These are phyloP conservation scores for Crepidodera aurea DNA, from an alignment of 2,888 invertebrate genomes.

Conservation along the genomic window DNA sequence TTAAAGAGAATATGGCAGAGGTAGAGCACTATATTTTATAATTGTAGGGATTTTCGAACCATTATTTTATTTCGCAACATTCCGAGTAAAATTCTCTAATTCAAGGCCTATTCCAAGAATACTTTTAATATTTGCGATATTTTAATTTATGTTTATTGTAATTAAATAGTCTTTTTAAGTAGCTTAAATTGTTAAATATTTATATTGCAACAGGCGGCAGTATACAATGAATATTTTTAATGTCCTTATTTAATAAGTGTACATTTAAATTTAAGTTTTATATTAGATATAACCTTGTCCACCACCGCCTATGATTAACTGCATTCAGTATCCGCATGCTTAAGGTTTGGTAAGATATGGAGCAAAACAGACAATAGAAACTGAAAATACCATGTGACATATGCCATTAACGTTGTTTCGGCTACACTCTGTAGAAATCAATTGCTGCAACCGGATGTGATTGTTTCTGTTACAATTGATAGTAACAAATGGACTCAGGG, in stretches of 20 bases:
- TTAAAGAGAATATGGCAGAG: too few relatives aligned
- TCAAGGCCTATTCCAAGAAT: too few relatives aligned
- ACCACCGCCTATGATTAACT: conserved; percentile 6
- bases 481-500: conserved; percentile 22
- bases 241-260: background rate
- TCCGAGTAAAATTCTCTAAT: too few relatives aligned
- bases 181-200: too few relatives aligned
- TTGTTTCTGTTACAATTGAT: conserved; percentile 29
- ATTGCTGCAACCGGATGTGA: conserved; percentile 25
- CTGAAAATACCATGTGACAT: conserved; percentile 5
- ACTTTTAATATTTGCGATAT: too few relatives aligned
- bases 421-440: conserved; percentile 22
- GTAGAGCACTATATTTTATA: too few relatives aligned
- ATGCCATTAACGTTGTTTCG: conserved; percentile 16
- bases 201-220: too few relatives aligned
- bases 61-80: too few relatives aligned
- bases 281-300: conserved; percentile 14
- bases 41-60: too few relatives aligned
- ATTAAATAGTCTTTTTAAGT: too few relatives aligned
- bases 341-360: conserved; percentile 7
- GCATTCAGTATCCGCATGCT: conserved; percentile 22
- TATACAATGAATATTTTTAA: too few relatives aligned
- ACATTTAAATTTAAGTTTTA: background rate
- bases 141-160: too few relatives aligned
- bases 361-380: conserved; percentile 13